Conservation (phyloP, 2,888 invertebrate genomes). For the Toxonevra muliebris region DNA sequence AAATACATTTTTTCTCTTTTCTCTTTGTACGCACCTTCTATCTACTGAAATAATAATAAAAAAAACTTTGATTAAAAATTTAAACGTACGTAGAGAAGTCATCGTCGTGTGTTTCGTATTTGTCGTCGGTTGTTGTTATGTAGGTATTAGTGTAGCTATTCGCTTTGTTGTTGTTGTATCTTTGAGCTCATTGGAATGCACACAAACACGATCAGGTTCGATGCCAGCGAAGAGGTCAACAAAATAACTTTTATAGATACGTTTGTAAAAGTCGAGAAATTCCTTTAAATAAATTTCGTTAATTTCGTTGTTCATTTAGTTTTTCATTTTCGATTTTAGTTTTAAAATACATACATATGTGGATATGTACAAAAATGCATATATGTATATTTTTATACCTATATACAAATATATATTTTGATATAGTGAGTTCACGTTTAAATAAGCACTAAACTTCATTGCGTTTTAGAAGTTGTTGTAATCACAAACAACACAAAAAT, state of each 20-base stretch:
- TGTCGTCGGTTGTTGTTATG: conserved; percentile 14
- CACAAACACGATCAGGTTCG: conserved; percentile 27
- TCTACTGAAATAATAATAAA: conserved; percentile 17
- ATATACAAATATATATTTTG: too few species aligned
- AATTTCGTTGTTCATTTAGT: conserved; percentile 9
- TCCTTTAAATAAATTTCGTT: conserved; percentile 10
- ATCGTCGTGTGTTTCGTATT: background rate
- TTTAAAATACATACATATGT: too few species aligned
- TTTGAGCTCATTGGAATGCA: conserved; percentile 24
- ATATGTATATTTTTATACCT: too few species aligned
- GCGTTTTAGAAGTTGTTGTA: too few species aligned
- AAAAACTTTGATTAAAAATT: too few species aligned
- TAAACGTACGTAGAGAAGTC: too few species aligned
- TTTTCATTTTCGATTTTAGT: conserved; percentile 10
- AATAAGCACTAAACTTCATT: too few species aligned
- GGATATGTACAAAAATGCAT: too few species aligned
- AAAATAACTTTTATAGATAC: conserved; percentile 15
- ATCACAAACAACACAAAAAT: too few species aligned
- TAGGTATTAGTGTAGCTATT: conserved; percentile 24
- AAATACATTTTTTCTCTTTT: background rate
- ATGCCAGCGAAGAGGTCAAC: conserved; percentile 31
- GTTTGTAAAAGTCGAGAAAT: background rate
- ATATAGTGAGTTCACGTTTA: too few species aligned
- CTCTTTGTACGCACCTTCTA: background rate
- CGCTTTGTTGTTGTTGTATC: conserved; percentile 21